Base-by-base conservation (phyloP, 2,797 vertebrate genomes). In the Acipenser ruthenus region DNA sequence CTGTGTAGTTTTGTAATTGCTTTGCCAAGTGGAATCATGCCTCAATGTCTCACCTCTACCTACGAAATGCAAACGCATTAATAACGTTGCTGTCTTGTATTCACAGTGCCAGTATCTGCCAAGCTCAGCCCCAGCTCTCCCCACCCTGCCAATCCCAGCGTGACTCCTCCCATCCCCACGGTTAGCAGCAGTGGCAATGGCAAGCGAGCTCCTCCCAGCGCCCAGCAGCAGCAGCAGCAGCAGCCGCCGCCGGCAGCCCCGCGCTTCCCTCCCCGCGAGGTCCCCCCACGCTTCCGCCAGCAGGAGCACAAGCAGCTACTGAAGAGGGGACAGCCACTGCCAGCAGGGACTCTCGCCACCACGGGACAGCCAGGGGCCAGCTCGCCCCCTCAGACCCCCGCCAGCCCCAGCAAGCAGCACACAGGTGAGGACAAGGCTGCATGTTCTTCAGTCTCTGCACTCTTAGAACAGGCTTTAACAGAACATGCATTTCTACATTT, bases 261-360 rank as follows among this genome's bases (percentile, higher is more conserved):
- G 85, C 93, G 93, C 79, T 95, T 96, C 88, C 91, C 94, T 80
- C 94, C 93, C 79, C 92, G 94, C 61, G 95, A 98, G 91, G 93
- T 96, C 85, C 94, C 94, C 78, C 94, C 95, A 11, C 94, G 94
- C 86, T 97, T 98, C 87, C 93, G 94, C 85, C 94, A 97, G 88
- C 95, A 96, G 83, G 95, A 98, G 87, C 94, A 95, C 88, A 96
- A 94, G 91, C 94, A 96, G 92, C 90, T 97, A 72, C 83, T 98
- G 87, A 97, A 94, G 86, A 91, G 94, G 89, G 94, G 93, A 63
- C 95, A 97, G 86, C 95, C 94, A 2, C 83, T 95, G 85, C 93
- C 95, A 52, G 12, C 88, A 6, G 93, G 91, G 84, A 82, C 93
- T 69, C 85, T 93, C 73, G 72, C 74, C 72, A 76, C 74, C 69